Percentiles rank a stretch among this genome's conserved stretches.
phyloP scores from a whole-genome alignment of 2,888 invertebrate species.

The Nudaria mundana region DNA sequence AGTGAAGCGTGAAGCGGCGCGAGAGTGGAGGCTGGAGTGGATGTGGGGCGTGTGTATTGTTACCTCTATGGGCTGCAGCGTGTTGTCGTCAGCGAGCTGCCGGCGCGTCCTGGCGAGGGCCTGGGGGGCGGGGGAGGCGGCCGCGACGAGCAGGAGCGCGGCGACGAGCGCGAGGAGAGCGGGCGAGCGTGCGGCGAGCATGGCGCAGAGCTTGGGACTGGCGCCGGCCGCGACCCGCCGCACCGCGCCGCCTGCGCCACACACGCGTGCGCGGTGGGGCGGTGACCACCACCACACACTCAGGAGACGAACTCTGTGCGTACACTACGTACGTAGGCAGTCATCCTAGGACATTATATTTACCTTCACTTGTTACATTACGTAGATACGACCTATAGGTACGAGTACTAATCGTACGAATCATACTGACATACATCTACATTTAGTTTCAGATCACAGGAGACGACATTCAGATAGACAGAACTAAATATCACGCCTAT shows the following conservation, averaged over 20 bases:
- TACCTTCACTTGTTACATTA: too few relatives aligned
- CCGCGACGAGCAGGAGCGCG: conserved; percentile 35
- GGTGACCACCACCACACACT: not conserved
- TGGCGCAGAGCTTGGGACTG: conserved; percentile 44
- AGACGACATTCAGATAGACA: too few relatives aligned
- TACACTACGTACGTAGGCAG: too few relatives aligned
- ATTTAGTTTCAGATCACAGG: too few relatives aligned
- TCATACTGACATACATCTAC: too few relatives aligned
- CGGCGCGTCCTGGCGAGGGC: conserved; percentile 44
- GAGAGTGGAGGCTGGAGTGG: not conserved
- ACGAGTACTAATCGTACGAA: too few relatives aligned
- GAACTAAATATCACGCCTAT: too few relatives aligned
- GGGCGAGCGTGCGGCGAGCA: conserved; percentile 46
- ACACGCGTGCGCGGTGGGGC: not conserved
- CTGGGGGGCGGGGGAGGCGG: conserved; percentile 34
- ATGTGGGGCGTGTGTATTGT: conserved; percentile 11
- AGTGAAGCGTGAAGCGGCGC: not conserved
- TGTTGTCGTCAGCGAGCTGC: conserved; percentile 65
- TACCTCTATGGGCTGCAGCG: conserved; percentile 71
- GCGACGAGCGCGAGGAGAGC: conserved; percentile 35
- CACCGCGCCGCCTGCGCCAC: conserved; percentile 8
- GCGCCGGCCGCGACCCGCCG: conserved; percentile 12
- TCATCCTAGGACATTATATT: too few relatives aligned
- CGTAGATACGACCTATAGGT: too few relatives aligned
- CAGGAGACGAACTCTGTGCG: not conserved